Evolutionary conservation across 35 echinoderm and acorn worm genomes (phyloP), one percentile per base, ranked within the genome.

Genomic region (Ophioderma brevispina): DNA sequence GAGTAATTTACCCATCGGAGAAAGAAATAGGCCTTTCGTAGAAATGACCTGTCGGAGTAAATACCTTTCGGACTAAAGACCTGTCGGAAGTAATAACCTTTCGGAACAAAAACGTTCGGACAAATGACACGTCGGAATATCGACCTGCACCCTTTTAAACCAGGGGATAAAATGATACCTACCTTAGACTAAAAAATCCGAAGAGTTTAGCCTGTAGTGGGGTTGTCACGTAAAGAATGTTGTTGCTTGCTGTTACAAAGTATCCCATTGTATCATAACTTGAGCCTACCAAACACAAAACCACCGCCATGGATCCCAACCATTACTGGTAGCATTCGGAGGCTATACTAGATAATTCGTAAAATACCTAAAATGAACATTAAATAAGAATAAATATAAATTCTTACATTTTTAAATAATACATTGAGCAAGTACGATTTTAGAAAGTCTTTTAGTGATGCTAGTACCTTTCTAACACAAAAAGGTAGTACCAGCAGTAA

Each of bases 231-330:
- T 32, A 43, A 0, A 86, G 13, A 59, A 86, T 42, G 36, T 86
- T 37, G 15, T 33, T 63, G 28, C 70, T 75, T 1, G 84, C 55
- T 36, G 39, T 35, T 63, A 86, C 25, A n/a, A 30, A 59, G 84
- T 76, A 76, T 63, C 23, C 56, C 46, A 13, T 52, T 39, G 21
- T 64, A 64, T 11, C 35, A 31, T 18, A 31, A 31, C 50, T 37
- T 37, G 55, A 33, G 21, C 84, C 84, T 31, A 21, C 84, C 84
- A 38, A 76, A 64, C 0, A 30, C 84, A 76, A 86, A 86, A 11
- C 55, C 84, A 76, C 84, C 84, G 2, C 84, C 84, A 28, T 86
- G 55, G 31, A 87, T 87, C 64, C 76, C 77, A 39, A 87, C 34
- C 86, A 87, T 87, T 32, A 87, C 86, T 13, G 86, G n/a, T 36